Evolutionary conservation across 2,888 invertebrate species (phyloP), one percentile per base, ranked within the genome.

Genomic region (Craniophora ligustri): DNA sequence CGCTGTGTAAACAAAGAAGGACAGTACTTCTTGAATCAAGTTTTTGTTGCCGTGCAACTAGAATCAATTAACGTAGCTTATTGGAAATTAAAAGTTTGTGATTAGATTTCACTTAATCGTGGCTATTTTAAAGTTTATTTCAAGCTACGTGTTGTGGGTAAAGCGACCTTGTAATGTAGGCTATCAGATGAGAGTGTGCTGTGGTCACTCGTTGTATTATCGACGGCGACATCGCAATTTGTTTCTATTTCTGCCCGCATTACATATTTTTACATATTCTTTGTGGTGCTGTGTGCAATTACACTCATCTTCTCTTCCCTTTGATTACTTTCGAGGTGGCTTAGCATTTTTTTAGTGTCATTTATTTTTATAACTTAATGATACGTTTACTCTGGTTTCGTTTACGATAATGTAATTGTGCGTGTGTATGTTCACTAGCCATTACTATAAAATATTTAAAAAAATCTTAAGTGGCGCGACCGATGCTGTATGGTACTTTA

Each of bases 201-300:
- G 87, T 79, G 86, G 86, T 88, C 75, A 72, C 74, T 51, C 55
- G 60, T 56, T 69, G 72, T 76, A 81, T 87, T 87, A 86, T 85
- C 83, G 80, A 76, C 71, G 82, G 84, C 84, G 86, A 89, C 87
- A 85, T 79, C 67, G 80, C 82, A 86, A 86, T 86, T 85, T 86
- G 83, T 85, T 86, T 87, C 85, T 87, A 86, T 85, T 85, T 87
- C 79, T 86, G 82, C 79, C 67, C 82, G 76, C 81, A 79, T 76
- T 72, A n/a, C n/a, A n/a, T n/a, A n/a, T n/a, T n/a, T n/a, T n/a
- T n/a, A n/a, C n/a, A n/a, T n/a, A 75, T 79, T 76, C 75, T 82
- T 85, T 87, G 87, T 85, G 85, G 86, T 83, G 70, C 75, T 76
- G 65, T 75, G 62, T 78, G 80, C 81, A 88, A 90, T 88, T 87